A percentile compares a stretch with the other conserved stretches of the same genome.
Evolutionary conservation across 1,140 invertebrate genomes (phyloP).

Genomic region (Pseudachorutes palmiensis): DNA sequence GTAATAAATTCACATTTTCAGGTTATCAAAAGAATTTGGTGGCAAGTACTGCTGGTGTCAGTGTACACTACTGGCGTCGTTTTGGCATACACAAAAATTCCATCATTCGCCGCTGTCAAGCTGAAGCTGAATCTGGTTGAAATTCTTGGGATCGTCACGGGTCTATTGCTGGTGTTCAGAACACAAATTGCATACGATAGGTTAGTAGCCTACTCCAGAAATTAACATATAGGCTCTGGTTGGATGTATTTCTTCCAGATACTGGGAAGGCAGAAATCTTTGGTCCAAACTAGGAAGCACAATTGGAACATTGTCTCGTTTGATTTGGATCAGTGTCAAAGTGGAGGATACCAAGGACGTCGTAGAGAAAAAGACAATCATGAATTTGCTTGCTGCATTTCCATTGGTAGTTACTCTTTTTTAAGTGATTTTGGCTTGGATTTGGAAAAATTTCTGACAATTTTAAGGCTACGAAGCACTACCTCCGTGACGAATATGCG

Average conservation of each 20-base stretch:
- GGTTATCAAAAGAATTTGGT: neutral
- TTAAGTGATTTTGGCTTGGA: too few relatives aligned
- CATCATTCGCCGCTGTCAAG: neutral
- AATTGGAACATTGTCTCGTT: neutral
- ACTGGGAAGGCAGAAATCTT: conserved; percentile 3
- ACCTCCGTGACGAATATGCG: conserved; percentile 25
- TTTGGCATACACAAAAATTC: neutral
- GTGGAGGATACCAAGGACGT: neutral
- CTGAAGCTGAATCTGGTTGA: neutral
- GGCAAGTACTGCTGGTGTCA: neutral
- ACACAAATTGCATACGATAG: neutral
- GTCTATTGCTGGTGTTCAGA: neutral
- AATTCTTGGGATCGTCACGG: neutral
- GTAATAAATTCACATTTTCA: too few relatives aligned
- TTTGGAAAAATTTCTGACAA: neutral
- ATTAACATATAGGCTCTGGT: too few relatives aligned
- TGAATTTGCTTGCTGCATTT: conserved; percentile 29
- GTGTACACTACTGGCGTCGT: neutral
- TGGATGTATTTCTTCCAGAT: neutral
- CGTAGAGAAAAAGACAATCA: conserved; percentile 24
- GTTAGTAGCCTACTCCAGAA: too few relatives aligned
- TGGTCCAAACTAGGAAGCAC: neutral
- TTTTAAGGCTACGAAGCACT: conserved; percentile 25
- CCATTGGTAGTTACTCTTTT: too few relatives aligned
- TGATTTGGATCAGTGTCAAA: conserved; percentile 12